Evolutionary conservation across 2,797 vertebrate species (phyloP).

Genomic region (Falco concolor): DNA sequence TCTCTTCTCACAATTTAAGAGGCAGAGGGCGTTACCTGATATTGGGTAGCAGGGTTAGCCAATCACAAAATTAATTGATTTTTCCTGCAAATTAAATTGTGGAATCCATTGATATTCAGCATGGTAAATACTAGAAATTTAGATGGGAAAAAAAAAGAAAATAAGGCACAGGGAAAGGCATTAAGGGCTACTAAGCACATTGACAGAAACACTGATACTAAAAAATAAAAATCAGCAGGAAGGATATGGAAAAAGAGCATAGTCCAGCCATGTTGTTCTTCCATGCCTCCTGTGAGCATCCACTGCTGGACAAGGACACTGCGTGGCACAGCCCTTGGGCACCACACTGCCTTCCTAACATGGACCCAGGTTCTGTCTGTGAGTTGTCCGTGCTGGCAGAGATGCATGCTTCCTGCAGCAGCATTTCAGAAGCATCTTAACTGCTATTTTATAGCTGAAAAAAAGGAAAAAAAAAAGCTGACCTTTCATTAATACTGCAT

Average conservation of each 20-base stretch:
- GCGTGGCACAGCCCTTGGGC: not conserved
- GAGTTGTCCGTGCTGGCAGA: not conserved
- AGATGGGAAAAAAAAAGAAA: not conserved
- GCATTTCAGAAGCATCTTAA: not conserved
- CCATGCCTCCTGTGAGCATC: not conserved
- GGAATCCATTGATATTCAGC: not conserved
- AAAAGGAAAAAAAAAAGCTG: not conserved
- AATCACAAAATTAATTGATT: not conserved
- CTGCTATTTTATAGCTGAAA: not conserved
- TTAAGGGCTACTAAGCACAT: not conserved
- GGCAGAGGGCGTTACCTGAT: not conserved
- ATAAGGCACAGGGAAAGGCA: not conserved
- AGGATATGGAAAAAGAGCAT: not conserved
- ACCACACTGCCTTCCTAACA: not conserved
- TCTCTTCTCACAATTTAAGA: not conserved
- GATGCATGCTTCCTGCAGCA: not conserved
- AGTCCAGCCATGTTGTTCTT: accelerated
- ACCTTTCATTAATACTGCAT: not conserved
- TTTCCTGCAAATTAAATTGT: not conserved
- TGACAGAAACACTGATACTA: not conserved
- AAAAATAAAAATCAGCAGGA: not conserved
- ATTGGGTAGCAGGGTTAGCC: not conserved
- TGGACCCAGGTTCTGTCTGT: accelerated
- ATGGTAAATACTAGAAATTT: not conserved
- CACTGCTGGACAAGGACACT: not conserved